phyloP scores from a whole-genome alignment of 2,888 invertebrate species.

The Iselma pallidipennis region DNA sequence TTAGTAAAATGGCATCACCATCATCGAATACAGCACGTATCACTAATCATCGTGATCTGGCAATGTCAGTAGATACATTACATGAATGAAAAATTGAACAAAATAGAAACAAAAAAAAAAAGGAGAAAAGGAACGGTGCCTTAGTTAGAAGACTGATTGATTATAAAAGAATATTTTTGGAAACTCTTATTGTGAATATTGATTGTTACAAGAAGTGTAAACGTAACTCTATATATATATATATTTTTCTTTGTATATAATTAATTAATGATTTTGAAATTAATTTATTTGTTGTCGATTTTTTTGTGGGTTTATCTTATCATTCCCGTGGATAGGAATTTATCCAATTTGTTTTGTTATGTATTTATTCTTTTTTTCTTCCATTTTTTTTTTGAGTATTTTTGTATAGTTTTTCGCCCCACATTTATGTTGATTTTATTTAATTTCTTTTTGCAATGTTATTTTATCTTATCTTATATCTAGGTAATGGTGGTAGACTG shows the following conservation, averaged over 20 bases:
- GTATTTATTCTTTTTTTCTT: slow-evolving; percentile 30
- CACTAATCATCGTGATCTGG: slow-evolving; percentile 46
- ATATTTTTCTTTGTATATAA: neutral
- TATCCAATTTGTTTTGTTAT: slow-evolving; percentile 38
- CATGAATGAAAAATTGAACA: slow-evolving; percentile 45
- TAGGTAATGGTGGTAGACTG: slow-evolving; percentile 26
- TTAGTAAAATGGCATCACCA: slow-evolving; percentile 55
- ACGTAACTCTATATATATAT: slow-evolving; percentile 39
- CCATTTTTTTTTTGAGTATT: neutral
- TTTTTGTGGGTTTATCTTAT: slow-evolving; percentile 42
- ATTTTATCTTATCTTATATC: neutral
- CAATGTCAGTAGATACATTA: slow-evolving; percentile 53
- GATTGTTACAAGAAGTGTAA: slow-evolving; percentile 24
- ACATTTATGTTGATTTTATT: slow-evolving; percentile 6
- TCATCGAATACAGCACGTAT: slow-evolving; percentile 35
- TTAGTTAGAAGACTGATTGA: slow-evolving; percentile 43
- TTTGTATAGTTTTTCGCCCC: slow-evolving; percentile 21
- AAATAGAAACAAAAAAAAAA: neutral
- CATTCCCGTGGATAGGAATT: slow-evolving; percentile 44
- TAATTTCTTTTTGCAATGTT: slow-evolving; percentile 16
- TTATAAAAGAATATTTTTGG: slow-evolving; percentile 15
- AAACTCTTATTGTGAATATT: slow-evolving; percentile 36
- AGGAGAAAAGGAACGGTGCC: slow-evolving; percentile 29
- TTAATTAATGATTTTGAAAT: slow-evolving; percentile 21
- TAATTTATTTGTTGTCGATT: slow-evolving; percentile 44